phyloP scores from a whole-genome alignment of 2,888 invertebrate genomes.

The Adineta ricciae region DNA sequence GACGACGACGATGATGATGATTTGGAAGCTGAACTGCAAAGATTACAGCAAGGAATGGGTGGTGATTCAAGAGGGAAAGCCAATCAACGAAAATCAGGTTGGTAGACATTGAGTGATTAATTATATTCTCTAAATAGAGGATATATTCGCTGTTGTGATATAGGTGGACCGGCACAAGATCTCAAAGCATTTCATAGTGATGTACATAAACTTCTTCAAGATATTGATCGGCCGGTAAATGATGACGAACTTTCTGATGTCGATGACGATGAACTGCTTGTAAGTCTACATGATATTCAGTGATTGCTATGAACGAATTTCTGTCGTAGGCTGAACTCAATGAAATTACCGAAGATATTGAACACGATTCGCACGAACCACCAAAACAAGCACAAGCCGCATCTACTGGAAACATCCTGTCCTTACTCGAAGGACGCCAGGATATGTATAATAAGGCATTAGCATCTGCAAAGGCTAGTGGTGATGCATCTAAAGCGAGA shows the following conservation, averaged over 20 bases:
- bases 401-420: not conserved
- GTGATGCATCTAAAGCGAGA: not conserved
- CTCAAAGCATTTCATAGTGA: not conserved
- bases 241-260: slow-evolving; percentile 11
- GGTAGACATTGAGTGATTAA: not conserved
- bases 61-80: not conserved
- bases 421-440: not conserved
- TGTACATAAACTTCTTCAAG: not conserved
- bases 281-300: not conserved
- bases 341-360: not conserved
- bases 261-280: not conserved
- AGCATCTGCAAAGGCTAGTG: not conserved
- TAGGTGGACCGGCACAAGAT: not conserved
- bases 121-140: too few relatives aligned
- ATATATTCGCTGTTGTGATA: not conserved
- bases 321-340: not conserved
- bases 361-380: not conserved
- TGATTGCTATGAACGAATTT: not conserved
- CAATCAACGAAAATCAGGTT: not conserved
- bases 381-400: not conserved
- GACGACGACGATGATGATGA: not conserved
- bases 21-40: not conserved
- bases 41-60: not conserved
- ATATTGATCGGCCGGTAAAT: slow-evolving; percentile 6
- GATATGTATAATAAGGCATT: not conserved